Base-by-base conservation (phyloP, 1,140 invertebrate genomes). In the Apolygus lucorum region DNA sequence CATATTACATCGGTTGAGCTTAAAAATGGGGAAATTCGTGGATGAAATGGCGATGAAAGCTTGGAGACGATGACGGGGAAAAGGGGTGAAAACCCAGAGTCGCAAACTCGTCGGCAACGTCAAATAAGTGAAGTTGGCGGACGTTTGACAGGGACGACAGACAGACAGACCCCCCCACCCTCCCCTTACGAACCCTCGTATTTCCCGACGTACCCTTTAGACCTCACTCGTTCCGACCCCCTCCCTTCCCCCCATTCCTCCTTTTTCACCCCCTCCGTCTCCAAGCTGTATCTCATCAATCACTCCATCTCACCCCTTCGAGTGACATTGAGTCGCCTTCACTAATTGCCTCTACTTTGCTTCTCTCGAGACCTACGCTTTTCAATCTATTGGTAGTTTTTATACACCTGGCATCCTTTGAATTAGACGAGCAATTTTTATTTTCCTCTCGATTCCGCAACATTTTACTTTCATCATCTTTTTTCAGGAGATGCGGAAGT, bases 211-310 rank as follows among this genome's bases (percentile, higher is more conserved):
- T 49, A 52, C 67, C 49, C 49, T 52, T 52, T 68, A 28, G 54
- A 17, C 54, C 54, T 59, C 22, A 59, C 54, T 59, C 54, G 22
- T 59, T 59, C 54, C 34, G 17, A 49, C 34, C 34, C 34, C 34
- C 17, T 17, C 8, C 8, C 34, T 17, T 49, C 34, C 34, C 34
- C 34, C 17, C 17, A 11, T n/a, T n/a, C n/a, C n/a, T n/a, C n/a
- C n/a, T n/a, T n/a, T n/a, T 24, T 24, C 28, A 26, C 2, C 49
- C 21, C 49, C 27, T 49, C 67, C 22, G 25, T 65, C 28, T 28
- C 63, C 4, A 68, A 68, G 49, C 67, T 68, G 67, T 25, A 59
- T 8, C 54, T 59, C 54, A 59, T 59, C 54, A 59, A 59, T 59
- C 54, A 59, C 54, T 59, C 54, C 54, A 59, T 59, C 54, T 59